phyloP scores from a whole-genome alignment of 2,113 vertebrate genomes.

The Halichoeres trimaculatus region DNA sequence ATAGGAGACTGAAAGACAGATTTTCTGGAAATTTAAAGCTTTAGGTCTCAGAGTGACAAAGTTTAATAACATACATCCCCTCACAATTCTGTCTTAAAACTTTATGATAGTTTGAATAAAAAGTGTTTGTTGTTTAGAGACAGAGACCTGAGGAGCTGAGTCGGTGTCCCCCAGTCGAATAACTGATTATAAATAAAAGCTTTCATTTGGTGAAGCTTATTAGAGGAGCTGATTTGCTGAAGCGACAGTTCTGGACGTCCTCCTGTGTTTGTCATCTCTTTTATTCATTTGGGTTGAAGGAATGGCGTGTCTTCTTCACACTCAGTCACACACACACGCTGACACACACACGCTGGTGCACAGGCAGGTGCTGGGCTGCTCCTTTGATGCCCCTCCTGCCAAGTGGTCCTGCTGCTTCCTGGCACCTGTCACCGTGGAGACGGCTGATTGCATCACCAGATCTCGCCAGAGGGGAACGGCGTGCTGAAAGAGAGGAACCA shows the following conservation, averaged over 20 bases:
- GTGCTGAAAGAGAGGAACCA: constrained; percentile 66
- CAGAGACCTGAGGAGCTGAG: not conserved
- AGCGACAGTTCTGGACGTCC: constrained; percentile 40
- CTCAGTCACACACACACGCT: constrained; percentile 12
- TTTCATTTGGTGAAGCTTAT: constrained; percentile 11
- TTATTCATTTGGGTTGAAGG: constrained; percentile 41
- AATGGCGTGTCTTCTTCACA: not conserved
- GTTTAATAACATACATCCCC: no score
- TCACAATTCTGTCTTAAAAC: constrained; percentile 4
- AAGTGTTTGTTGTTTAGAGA: not conserved
- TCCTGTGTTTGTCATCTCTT: constrained; percentile 4
- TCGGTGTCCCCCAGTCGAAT: not conserved
- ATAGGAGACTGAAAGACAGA: no score
- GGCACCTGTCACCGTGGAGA: constrained; percentile 81
- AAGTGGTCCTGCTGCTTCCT: constrained; percentile 76
- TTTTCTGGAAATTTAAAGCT: no score
- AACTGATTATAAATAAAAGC: constrained; percentile 1
- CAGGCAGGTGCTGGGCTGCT: constrained; percentile 63
- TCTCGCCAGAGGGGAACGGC: constrained; percentile 72
- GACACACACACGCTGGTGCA: constrained; percentile 21
- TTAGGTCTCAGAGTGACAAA: no score
- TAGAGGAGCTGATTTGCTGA: constrained; percentile 34
- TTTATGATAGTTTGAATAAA: not conserved
- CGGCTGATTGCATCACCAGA: constrained; percentile 80
- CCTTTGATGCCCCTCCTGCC: constrained; percentile 73